Percentiles rank a stretch among this genome's conserved stretches.
Conservation (phyloP, 2,113 vertebrate species). For the Gymnarchus niloticus region DNA sequence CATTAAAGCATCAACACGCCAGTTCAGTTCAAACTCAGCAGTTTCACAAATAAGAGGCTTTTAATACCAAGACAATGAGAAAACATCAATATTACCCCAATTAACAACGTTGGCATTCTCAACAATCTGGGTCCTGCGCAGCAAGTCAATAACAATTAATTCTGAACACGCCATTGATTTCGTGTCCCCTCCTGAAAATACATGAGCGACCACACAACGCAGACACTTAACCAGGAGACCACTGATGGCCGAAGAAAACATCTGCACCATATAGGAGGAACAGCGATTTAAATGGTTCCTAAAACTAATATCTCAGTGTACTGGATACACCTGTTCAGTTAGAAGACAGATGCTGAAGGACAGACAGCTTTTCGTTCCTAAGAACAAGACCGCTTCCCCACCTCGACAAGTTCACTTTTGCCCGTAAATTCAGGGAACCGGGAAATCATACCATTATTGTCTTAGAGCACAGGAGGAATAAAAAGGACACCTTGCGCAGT, state of each 20-base stretch:
- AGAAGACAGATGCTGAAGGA: neutral
- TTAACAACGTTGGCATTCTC: neutral
- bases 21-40: neutral
- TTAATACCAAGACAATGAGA: neutral
- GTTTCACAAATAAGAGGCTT: neutral
- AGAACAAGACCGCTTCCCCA: neutral
- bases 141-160: constrained; percentile 6
- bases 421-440: neutral
- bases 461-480: neutral
- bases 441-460: neutral
- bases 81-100: constrained; percentile 1
- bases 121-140: neutral
- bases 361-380: neutral
- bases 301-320: neutral
- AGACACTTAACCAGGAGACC: neutral
- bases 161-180: neutral
- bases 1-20: neutral
- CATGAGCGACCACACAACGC: neutral
- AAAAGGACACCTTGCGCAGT: neutral
- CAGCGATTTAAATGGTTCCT: neutral
- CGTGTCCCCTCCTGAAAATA: neutral
- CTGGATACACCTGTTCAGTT: neutral
- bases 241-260: neutral
- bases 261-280: neutral
- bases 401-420: neutral